Conservation (phyloP, 2,888 invertebrate species). For the Encarsia formosa region DNA sequence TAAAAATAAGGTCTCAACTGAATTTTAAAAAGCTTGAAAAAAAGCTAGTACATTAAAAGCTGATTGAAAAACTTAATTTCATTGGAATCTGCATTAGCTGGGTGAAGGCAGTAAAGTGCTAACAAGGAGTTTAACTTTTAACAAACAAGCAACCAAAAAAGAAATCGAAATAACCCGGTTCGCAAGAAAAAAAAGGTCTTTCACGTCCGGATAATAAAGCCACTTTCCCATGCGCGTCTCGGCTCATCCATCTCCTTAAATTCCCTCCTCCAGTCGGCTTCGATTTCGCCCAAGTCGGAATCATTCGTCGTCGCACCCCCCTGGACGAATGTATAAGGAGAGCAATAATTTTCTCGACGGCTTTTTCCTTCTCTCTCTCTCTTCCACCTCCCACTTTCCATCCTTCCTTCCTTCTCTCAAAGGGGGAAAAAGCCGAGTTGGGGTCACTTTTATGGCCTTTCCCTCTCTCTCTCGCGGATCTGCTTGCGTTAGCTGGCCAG, state of each 20-base stretch:
- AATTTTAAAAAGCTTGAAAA: too few species aligned
- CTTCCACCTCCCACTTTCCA: neutral
- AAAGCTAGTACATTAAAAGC: too few species aligned
- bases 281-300: slow-evolving; percentile 29
- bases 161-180: neutral
- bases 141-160: neutral
- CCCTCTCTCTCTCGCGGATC: slow-evolving; percentile 39
- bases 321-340: slow-evolving; percentile 47
- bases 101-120: too few species aligned
- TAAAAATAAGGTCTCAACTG: too few species aligned
- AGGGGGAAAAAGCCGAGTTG: slow-evolving; percentile 22
- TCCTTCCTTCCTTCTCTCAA: slow-evolving; percentile 12
- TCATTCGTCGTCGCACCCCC: slow-evolving; percentile 40
- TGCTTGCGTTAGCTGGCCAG: too few species aligned
- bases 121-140: neutral
- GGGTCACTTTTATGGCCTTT: slow-evolving; percentile 49
- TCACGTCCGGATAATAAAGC: slow-evolving; percentile 13
- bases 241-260: slow-evolving; percentile 11
- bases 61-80: too few species aligned
- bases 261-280: slow-evolving; percentile 14
- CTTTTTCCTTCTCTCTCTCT: slow-evolving; percentile 9
- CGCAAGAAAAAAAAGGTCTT: slow-evolving; percentile 4
- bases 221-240: slow-evolving; percentile 19
- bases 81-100: too few species aligned
- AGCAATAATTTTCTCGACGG: slow-evolving; percentile 46